Base-by-base conservation (phyloP, 2,113 vertebrate species). In the Ranitomeya imitator region DNA sequence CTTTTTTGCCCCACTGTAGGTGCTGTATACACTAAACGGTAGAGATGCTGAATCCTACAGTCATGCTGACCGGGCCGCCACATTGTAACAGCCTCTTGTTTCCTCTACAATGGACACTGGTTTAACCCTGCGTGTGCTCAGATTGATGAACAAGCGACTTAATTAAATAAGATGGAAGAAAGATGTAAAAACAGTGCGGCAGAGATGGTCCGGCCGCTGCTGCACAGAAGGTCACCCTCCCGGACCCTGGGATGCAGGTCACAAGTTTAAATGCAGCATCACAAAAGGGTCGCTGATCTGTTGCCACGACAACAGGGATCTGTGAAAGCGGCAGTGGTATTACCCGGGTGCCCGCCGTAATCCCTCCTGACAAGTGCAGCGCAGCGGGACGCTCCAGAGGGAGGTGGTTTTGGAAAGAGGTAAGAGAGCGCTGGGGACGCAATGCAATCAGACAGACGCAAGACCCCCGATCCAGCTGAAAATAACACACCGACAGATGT, bases 271-370 rank as follows among this genome's bases (percentile, higher is more conserved):
- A 26, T 57, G 51, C 52, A 60, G 52, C 26, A 26, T 77, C 85
- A 78, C 26, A 61, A 63, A n/a, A 37, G 73, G 85, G 85, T 78
- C 71, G 52, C 7, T 78, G 85, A 78, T 86, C 60, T 54, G 85
- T 23, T 79, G 57, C 59, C 74, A 63, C 63, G 85, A 19, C 31
- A 26, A 65, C 55, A n/a, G n/a, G 57, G 74, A 63, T 78, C 67
- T 63, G 74, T 65, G 37, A 31, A 77, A 11, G 59, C 7, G 2
- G 79, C 7, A 15, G 26, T 18, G 12, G 31, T 11, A 67, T 83
- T 54, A 83, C 61, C n/a, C 45, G 7, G 81, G 10, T 6, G 78
- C 54, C 31, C 21, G 12, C 81, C 8, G 14, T 83, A 54, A 83
- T 83, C 81, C 81, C 26, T 14, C 15, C 37, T 52, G 61, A 83